Base-by-base conservation (phyloP, 2,888 invertebrate species). In the Polylopha cassiicola region DNA sequence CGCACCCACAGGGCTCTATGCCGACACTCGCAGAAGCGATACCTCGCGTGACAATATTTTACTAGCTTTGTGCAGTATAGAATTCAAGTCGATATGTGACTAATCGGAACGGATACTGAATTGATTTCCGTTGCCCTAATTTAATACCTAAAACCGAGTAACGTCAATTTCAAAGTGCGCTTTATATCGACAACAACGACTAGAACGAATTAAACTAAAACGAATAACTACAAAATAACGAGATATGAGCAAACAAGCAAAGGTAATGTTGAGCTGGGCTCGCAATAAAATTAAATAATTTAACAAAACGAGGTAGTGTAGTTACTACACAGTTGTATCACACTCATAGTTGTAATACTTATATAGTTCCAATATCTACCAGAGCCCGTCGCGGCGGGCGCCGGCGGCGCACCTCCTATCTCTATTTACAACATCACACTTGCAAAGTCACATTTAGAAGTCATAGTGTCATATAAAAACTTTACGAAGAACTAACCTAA, bases 371-470 rank as follows among this genome's bases (percentile, higher is more conserved):
- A 61, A 59, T 54, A 52, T 51, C 51, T 54, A 39, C 61, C 52
- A 56, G 51, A 36, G 24, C 6, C 17, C 30, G 20, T 24, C 20
- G 33, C 24, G 21, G 26, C 31, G 55, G 50, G 51, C 51, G 37
- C 48, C 53, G 63, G 64, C 62, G 65, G 60, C 58, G 47, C 66
- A 67, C 72, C 58, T 58, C 46, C 56, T 59, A 48, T 56, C 61
- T 58, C 54, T 77, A 78, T 77, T 58, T 79, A 82, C 79, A 80
- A 74, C 71, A 82, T 84, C 80, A 81, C 82, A 82, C 80, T 80
- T 74, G 73, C 73, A 76, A 60, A 79, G 82, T 80, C 80, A 82
- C 84, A 75, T 80, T 67, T 64, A 76, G 73, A 74, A 76, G 69
- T 75, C 70, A 29, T 48, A 46, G 36, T 71, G 75, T 76, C 70